Evolutionary conservation across 2,113 vertebrate genomes (phyloP).

Genomic region (Meriones unguiculatus): DNA sequence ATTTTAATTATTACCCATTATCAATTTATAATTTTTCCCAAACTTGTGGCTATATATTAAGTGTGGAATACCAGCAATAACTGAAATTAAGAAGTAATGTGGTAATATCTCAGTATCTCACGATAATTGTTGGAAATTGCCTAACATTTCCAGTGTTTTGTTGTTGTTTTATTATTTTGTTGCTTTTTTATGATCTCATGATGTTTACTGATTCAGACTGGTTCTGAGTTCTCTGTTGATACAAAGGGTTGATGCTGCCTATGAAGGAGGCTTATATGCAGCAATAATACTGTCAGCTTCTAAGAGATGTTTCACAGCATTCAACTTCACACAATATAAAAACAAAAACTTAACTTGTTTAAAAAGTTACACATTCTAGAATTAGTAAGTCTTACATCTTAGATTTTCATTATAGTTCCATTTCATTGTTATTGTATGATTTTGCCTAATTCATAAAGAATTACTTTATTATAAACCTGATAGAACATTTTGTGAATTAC

Average conservation of each 20-base stretch:
- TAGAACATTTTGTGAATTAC: neutral
- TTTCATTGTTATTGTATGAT: neutral
- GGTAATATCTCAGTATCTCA: neutral
- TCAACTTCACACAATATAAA: neutral
- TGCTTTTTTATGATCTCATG: neutral
- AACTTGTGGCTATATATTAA: neutral
- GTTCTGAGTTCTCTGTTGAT: neutral
- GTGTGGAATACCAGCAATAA: neutral
- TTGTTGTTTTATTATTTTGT: neutral
- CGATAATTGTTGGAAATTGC: neutral
- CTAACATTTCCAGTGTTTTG: neutral
- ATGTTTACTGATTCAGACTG: neutral
- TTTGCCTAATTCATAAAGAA: neutral
- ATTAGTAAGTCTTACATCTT: neutral
- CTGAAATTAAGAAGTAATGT: neutral
- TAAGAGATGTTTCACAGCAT: neutral
- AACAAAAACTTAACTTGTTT: neutral
- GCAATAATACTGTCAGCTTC: neutral
- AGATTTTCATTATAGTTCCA: neutral
- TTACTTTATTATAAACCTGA: neutral
- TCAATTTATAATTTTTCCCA: neutral
- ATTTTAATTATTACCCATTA: constrained; percentile 15
- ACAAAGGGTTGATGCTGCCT: fast-evolving
- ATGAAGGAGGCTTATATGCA: no score
- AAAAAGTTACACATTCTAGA: neutral